Base-by-base conservation (phyloP, 2,113 vertebrate species). In the Pao palembangensis region DNA sequence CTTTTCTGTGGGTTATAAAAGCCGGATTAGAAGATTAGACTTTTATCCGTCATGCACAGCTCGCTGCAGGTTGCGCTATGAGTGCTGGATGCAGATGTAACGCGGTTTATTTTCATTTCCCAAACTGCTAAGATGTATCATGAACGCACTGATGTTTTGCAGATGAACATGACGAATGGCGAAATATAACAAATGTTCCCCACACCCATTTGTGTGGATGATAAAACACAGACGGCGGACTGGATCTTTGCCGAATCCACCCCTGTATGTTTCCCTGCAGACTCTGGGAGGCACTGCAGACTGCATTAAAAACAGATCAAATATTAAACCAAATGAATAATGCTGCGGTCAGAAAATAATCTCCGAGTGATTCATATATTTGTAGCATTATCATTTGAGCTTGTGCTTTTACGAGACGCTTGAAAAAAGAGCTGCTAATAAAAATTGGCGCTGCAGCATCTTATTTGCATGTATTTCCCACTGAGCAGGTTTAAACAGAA, bases 281-380 rank as follows among this genome's bases (percentile, higher is more conserved):
- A 14, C 72, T 59, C 15, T 68, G 69, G 69, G 18, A 53, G 69
- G 61, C 69, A 14, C 46, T 74, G 23, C 31, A 20, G 61, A 16
- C 65, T 34, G 12, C 53, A 16, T 20, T 52, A 28, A 20, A 47
- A 34, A 5, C 11, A 38, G 34, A 8, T 38, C 8, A 38, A 38
- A 6, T 38, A 10, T 3, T 38, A 38, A 38, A 38, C 34, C 10
- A 38, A 19, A 17, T 44, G 2, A 51, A 28, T 10, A 17, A 28
- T 19, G 19, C 13, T 18, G 17, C 44, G 52, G 43, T 16, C 51
- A 68, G 28, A 7, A 17, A 48, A 56, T 23, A 12, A 58, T 8
- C 11, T 16, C 1, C 4, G 13, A 1, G 8, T 57, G 28, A 28
- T 34, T 51, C 38, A 47, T 44, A 15, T 44, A 44, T 44, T 44